A percentile compares a stretch with the other conserved stretches of the same genome.
Evolutionary conservation across 2,797 vertebrate genomes (phyloP).

Genomic region (Ara ararauna): DNA sequence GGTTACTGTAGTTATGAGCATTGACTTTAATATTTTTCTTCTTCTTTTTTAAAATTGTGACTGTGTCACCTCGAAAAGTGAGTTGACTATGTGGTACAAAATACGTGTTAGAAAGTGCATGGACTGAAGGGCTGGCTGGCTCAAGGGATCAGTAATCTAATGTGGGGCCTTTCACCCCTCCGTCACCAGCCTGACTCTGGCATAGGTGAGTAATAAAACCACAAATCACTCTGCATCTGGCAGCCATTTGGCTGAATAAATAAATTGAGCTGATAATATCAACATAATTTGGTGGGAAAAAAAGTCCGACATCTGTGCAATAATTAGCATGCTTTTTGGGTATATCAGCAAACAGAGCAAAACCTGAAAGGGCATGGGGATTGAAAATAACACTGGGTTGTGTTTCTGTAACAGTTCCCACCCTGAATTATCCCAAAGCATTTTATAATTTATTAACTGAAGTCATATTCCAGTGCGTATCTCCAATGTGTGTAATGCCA

Average conservation of each 20-base stretch:
- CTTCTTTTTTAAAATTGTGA: neutral
- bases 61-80: constrained; percentile 23
- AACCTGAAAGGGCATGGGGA: neutral
- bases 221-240: constrained; percentile 21
- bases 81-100: neutral
- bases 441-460: constrained; percentile 11
- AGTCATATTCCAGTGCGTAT: neutral
- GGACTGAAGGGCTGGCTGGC: neutral
- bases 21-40: neutral
- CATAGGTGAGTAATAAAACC: constrained; percentile 21
- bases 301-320: neutral
- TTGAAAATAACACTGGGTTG: neutral
- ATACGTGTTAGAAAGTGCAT: neutral
- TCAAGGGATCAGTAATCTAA: constrained; percentile 13
- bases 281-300: neutral
- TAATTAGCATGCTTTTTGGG: constrained; percentile 17
- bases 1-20: neutral
- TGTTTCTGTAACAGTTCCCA: neutral
- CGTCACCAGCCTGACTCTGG: neutral
- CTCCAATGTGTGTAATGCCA: neutral
- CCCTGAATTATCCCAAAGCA: neutral
- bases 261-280: constrained; percentile 26
- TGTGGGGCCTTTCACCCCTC: neutral
- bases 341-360: constrained; percentile 28
- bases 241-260: constrained; percentile 24